Evolutionary conservation across 2,113 vertebrate genomes (phyloP), one percentile per base, ranked within the genome.

Genomic region (Cynopterus brachyotis): DNA sequence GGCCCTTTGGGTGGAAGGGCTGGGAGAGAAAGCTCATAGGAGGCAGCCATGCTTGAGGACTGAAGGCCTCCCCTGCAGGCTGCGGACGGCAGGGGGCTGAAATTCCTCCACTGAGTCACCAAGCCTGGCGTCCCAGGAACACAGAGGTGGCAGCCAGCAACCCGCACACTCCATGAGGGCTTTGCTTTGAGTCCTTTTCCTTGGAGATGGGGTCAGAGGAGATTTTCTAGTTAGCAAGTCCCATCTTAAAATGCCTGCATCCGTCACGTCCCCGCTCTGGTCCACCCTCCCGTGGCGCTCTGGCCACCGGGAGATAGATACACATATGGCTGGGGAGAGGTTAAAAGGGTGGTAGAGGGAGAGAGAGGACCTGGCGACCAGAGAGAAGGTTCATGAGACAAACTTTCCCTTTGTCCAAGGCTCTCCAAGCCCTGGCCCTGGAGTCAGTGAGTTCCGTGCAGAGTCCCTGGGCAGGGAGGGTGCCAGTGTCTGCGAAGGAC

Each of bases 251-350:
- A 69, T 19, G 57, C 53, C 32, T 11, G 30, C 28, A 17, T 83
- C 53, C 13, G 64, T 32, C 37, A n/a, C 24, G 24, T 20, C 30
- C 17, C 16, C n/a, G 35, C 20, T 40, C 76, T 26, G n/a, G 72
- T 42, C 60, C 19, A 16, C 11, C 5, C 16, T 64, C 82, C 47
- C 26, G 50, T 5, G n/a, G 32, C n/a, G 62, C 15, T 57, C n/a
- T 59, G 69, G 60, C 15, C 30, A 75, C 40, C 45, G 8, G 37
- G 75, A 37, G n/a, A n/a, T n/a, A 64, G 64, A 28, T 40, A 22
- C 17, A 12, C 9, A 0, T 0, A 7, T 28, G 35, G 22, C 17
- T 12, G 6, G 10, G 42, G 20, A 67, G 28, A 0, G 0, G 4
- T 24, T 6, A 11, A 37, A n/a, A 53, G 50, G 9, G 35, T 9